Evolutionary conservation across 2,888 invertebrate genomes (phyloP).

Genomic region (Mythimna impura): DNA sequence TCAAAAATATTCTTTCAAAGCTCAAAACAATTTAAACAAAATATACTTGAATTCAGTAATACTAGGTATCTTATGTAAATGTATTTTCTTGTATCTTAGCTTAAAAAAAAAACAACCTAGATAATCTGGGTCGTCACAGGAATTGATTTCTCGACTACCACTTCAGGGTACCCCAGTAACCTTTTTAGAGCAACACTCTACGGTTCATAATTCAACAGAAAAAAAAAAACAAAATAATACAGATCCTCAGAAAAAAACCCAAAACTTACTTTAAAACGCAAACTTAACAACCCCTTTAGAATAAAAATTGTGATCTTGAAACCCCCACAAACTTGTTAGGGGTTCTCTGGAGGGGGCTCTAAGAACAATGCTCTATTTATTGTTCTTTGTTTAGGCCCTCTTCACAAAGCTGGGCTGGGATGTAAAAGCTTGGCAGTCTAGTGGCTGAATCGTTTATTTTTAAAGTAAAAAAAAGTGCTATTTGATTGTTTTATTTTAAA

Average conservation of each 20-base stretch:
- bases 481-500: conserved; percentile 33
- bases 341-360: conserved; percentile 72
- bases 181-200: conserved; percentile 3
- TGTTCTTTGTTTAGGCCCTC: conserved; percentile 81
- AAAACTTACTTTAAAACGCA: conserved; percentile 49
- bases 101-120: background rate
- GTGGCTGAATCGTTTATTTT: conserved; percentile 59
- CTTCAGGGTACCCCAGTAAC: background rate
- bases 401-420: conserved; percentile 64
- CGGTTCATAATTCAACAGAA: background rate
- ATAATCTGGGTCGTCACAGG: conserved; percentile 3
- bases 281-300: conserved; percentile 53
- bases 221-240: conserved; percentile 16
- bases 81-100: background rate
- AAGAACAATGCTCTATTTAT: conserved; percentile 86
- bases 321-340: conserved; percentile 80
- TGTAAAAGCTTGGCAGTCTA: conserved; percentile 65
- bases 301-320: conserved; percentile 65
- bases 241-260: conserved; percentile 24
- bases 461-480: conserved; percentile 44
- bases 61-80: background rate
- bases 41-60: background rate
- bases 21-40: background rate
- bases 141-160: conserved; percentile 2
- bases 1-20: background rate